Percentiles rank a stretch among this genome's conserved stretches.
Conservation (phyloP, 2,888 invertebrate species). For the Exephanes ischioxanthus region DNA sequence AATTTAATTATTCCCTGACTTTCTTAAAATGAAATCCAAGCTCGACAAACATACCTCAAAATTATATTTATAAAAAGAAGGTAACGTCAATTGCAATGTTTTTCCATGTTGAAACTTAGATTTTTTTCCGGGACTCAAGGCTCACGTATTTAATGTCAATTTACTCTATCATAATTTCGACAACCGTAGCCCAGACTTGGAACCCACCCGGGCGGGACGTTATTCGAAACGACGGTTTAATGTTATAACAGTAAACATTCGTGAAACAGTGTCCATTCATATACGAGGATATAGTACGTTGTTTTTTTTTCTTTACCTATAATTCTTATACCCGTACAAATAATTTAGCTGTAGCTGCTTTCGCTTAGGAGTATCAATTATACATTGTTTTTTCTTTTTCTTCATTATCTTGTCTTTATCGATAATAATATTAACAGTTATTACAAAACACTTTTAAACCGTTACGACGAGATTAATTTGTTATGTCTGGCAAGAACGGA, state of each 20-base stretch:
- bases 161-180: constrained; percentile 17
- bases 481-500: constrained; percentile 54
- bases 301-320: constrained; percentile 11
- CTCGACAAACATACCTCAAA: not conserved
- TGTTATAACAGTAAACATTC: constrained; percentile 52
- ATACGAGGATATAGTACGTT: constrained; percentile 61
- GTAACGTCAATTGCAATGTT: not conserved
- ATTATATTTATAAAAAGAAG: not conserved
- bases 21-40: not conserved
- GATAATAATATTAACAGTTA: constrained; percentile 52
- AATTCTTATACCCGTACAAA: constrained; percentile 61
- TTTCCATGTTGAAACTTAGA: not conserved
- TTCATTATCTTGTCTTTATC: constrained; percentile 40
- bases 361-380: constrained; percentile 47
- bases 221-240: constrained; percentile 33
- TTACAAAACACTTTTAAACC: constrained; percentile 51
- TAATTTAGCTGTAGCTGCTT: constrained; percentile 50
- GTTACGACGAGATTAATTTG: constrained; percentile 45
- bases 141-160: constrained; percentile 16
- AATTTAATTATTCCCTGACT: not conserved
- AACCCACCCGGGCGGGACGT: constrained; percentile 18
- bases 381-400: constrained; percentile 32
- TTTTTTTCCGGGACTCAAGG: not conserved
- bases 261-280: constrained; percentile 53
- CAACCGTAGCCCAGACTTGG: constrained; percentile 14